Conservation (phyloP, 2,888 invertebrate species). For the Tetragnatha montana region DNA sequence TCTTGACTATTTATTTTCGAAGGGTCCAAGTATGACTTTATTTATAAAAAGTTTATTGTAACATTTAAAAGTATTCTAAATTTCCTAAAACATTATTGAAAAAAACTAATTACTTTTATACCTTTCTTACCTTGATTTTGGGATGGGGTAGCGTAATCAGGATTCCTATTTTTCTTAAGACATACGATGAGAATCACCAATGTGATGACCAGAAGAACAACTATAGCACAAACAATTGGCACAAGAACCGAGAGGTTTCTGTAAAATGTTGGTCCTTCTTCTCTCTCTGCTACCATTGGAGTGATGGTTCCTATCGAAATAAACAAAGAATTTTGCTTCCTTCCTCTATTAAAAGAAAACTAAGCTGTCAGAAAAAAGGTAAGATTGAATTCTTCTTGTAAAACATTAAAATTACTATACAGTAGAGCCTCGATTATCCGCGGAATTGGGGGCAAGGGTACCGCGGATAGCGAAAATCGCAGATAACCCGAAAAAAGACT, state of each 20-base stretch:
- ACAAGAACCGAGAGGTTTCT: conserved; percentile 66
- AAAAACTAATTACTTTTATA: too few species aligned
- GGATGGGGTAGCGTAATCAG: conserved; percentile 63
- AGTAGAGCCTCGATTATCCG: too few species aligned
- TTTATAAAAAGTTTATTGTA: too few species aligned
- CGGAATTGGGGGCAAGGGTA: too few species aligned
- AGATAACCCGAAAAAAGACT: too few species aligned
- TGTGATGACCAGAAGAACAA: conserved; percentile 67
- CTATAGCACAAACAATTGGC: conserved; percentile 67
- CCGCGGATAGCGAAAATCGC: too few species aligned
- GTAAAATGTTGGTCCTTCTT: conserved; percentile 63
- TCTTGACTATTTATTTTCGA: too few species aligned
- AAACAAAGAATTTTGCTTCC: not conserved
- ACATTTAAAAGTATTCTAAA: too few species aligned
- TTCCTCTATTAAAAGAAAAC: not conserved
- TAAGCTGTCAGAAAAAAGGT: not conserved
- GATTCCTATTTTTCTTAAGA: conserved; percentile 66
- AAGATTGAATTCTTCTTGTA: not conserved
- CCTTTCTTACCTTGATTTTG: conserved; percentile 56
- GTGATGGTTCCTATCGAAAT: conserved; percentile 60
- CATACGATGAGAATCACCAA: conserved; percentile 68
- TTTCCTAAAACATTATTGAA: too few species aligned
- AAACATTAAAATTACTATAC: too few species aligned
- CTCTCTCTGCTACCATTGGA: conserved; percentile 61
- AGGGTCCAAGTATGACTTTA: too few species aligned